Percentiles rank a stretch among this genome's conserved stretches.
Conservation (phyloP, 2,113 vertebrate genomes). For the Condylura cristata region DNA sequence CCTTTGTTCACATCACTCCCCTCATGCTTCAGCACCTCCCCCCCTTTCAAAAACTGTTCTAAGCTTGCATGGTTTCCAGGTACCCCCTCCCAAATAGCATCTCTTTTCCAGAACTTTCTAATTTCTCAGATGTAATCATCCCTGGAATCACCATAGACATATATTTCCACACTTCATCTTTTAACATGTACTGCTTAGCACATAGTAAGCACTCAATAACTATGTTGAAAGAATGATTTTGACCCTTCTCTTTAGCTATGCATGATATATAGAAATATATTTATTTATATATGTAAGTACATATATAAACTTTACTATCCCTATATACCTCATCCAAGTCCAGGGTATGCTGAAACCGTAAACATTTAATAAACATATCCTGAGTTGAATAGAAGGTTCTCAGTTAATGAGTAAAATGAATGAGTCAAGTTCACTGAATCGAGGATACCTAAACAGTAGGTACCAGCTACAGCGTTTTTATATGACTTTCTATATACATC, state of each 20-base stretch:
- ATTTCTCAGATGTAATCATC: not conserved
- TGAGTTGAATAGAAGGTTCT: not conserved
- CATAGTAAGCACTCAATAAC: not conserved
- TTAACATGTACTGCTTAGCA: not conserved
- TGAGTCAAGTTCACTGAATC: not conserved
- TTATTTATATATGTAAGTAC: too few relatives aligned
- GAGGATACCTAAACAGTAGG: not conserved
- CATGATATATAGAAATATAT: too few relatives aligned
- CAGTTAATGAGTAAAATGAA: not conserved
- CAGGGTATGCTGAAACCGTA: not conserved
- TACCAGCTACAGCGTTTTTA: not conserved
- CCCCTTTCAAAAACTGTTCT: not conserved
- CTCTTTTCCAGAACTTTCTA: not conserved
- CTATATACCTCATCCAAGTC: not conserved
- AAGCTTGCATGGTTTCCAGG: not conserved
- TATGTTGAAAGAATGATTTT: not conserved
- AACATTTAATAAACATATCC: not conserved
- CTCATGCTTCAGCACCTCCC: not conserved
- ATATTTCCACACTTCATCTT: not conserved
- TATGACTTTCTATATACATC: not conserved
- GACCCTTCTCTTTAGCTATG: too few relatives aligned
- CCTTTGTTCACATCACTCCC: not conserved
- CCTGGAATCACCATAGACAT: not conserved
- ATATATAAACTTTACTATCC: not conserved
- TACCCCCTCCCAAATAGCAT: not conserved